phyloP scores from a whole-genome alignment of 2,797 vertebrate genomes.

The Chromis chromis region DNA sequence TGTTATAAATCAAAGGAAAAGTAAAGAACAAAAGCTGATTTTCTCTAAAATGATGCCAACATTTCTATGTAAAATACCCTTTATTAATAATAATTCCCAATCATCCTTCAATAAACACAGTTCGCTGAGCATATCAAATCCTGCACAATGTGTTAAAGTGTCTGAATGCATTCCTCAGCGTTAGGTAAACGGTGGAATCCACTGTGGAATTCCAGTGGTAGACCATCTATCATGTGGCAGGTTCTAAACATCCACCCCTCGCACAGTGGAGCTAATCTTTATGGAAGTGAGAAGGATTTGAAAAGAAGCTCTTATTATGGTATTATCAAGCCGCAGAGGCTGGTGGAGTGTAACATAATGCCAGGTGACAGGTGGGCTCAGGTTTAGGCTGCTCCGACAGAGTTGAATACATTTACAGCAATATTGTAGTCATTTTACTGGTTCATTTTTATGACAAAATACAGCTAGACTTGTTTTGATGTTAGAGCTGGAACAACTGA shows the following conservation, averaged over 20 bases:
- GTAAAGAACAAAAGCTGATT: background rate
- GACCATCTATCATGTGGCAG: constrained; percentile 24
- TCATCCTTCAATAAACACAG: background rate
- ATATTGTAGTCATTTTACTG: background rate
- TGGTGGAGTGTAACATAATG: constrained; percentile 22
- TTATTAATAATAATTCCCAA: background rate
- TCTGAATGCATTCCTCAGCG: constrained; percentile 28
- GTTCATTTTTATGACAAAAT: too few relatives aligned
- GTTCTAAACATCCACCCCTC: constrained; percentile 42
- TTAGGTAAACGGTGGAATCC: constrained; percentile 16
- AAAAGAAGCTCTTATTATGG: constrained; percentile 34
- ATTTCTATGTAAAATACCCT: background rate
- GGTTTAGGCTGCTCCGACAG: constrained; percentile 13
- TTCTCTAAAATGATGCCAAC: background rate
- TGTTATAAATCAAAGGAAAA: background rate
- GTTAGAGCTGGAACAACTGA: background rate
- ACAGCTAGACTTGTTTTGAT: background rate
- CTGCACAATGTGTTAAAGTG: background rate
- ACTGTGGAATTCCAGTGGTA: constrained; percentile 27
- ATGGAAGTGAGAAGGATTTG: constrained; percentile 15
- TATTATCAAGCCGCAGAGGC: constrained; percentile 21
- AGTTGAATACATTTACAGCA: background rate
- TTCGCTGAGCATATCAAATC: background rate
- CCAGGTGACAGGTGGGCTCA: constrained; percentile 7
- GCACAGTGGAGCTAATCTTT: constrained; percentile 15